Conservation (phyloP, 2,797 vertebrate species). For the Carcharodon carcharias region DNA sequence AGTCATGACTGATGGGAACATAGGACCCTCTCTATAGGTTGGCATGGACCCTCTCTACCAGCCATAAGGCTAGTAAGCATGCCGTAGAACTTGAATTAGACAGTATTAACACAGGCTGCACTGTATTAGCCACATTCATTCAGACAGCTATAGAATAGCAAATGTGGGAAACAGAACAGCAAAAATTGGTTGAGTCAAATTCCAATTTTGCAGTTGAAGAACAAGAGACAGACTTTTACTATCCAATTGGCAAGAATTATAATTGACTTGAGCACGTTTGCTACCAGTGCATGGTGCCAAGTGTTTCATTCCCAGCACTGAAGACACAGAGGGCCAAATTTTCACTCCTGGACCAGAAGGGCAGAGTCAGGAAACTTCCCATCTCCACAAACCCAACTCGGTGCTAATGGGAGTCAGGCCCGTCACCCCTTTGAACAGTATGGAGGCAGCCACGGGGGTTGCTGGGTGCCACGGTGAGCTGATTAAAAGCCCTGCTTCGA, state of each 20-base stretch:
- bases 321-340: neutral
- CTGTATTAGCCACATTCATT: neutral
- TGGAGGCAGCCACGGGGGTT: no score
- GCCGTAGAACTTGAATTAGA: neutral
- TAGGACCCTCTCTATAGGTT: neutral
- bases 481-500: no score
- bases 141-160: neutral
- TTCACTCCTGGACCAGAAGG: no score
- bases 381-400: no score
- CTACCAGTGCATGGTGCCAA: no score
- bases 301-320: neutral
- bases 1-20: neutral
- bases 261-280: neutral
- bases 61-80: neutral
- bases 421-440: no score
- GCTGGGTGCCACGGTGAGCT: no score
- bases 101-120: neutral
- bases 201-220: neutral
- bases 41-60: neutral
- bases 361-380: no score
- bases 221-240: neutral
- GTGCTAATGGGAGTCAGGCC: no score
- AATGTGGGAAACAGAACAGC: neutral
- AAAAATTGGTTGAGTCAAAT: neutral
- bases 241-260: neutral